Base-by-base conservation (phyloP, 2,888 invertebrate species). In the Rhamnusium bicolor region DNA sequence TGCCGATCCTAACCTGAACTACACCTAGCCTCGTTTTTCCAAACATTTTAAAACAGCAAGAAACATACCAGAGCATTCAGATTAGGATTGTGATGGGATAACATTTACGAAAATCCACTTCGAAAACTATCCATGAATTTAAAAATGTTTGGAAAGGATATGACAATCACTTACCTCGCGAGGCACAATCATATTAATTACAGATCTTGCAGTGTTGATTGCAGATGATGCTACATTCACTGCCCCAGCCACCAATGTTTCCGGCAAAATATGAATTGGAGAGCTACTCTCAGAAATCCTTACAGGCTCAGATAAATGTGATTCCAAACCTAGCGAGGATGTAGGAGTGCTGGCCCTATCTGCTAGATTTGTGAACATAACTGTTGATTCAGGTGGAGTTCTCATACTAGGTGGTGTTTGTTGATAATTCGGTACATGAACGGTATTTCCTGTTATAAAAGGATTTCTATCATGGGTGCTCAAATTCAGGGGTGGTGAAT, bases 151-250 rank as follows among this genome's bases (percentile, higher is more conserved):
- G n/a, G n/a, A n/a, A n/a, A n/a, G n/a, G n/a, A n/a, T n/a, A n/a
- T n/a, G n/a, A n/a, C 29, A 53, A 6, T 40, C 2, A 82, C 79
- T 80, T 80, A 76, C 83, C 80, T 79, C 79, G 78, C 72, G 81
- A 5, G 85, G 84, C 24, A 87, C 84, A 67, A 89, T 85, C 84
- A 86, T 88, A 72, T 87, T 88, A 56, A 89, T 84, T 32, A 89
- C 87, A 27, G 86, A 86, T 54, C 87, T 82, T 6, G 89, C 89
- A 1, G 88, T 88, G 69, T 85, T 88, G 68, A 87, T 85, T 5
- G 89, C 90, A 3, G 88, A 85, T 1, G 89, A 87, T 2, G 89
- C 89, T 3, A 87, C 87, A 68, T 87, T 87, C 0, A 89, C 87
- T 1, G 89, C 89, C 10, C 88, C 89, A 63, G 84, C 84, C 2